phyloP scores from a whole-genome alignment of 1,140 invertebrate genomes.

The Platorchestia sp. region DNA sequence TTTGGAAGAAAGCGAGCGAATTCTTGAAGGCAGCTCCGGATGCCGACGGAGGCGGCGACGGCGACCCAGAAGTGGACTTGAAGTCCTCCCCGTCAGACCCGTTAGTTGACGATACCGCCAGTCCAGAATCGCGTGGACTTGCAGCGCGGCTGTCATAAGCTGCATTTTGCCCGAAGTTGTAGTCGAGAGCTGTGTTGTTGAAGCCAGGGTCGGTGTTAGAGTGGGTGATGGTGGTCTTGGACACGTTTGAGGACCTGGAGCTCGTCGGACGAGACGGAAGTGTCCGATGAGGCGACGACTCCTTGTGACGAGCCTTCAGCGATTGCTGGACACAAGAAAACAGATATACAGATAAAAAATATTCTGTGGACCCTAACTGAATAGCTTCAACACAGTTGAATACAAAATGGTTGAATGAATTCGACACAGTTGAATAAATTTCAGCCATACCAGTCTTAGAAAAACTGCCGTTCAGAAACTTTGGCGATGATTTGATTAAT shows the following conservation, averaged over 20 bases:
- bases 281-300: neutral
- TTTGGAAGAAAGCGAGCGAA: conserved; percentile 66
- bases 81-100: conserved; percentile 63
- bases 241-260: neutral
- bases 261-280: neutral
- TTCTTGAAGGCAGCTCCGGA: conserved; percentile 62
- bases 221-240: neutral
- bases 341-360: neutral
- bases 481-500: no score
- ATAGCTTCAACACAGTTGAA: no score
- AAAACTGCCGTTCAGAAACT: no score
- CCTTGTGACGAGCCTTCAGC: conserved; percentile 63
- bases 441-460: no score
- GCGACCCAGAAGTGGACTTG: conserved; percentile 56
- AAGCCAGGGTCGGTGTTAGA: neutral
- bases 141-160: conserved; percentile 60
- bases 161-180: neutral
- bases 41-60: neutral
- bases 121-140: conserved; percentile 63
- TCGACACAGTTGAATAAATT: no score
- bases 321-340: conserved; percentile 60
- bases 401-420: no score
- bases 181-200: neutral
- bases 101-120: conserved; percentile 60
- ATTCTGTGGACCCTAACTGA: neutral